phyloP scores from a whole-genome alignment of 2,797 vertebrate species.

The Phataginus tetradactyla region DNA sequence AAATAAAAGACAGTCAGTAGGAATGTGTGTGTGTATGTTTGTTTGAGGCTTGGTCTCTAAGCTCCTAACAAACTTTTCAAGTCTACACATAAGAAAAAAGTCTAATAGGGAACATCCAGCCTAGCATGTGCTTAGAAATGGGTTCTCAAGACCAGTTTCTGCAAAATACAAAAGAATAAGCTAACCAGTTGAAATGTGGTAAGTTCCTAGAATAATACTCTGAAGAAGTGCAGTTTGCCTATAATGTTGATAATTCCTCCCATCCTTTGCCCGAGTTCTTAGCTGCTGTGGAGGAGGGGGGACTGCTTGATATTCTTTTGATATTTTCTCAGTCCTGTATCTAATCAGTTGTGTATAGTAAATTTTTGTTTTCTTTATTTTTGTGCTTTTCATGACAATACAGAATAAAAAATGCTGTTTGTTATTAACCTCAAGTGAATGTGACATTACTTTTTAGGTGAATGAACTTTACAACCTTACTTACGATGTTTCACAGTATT shows the following conservation, averaged over 20 bases:
- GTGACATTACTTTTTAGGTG: not conserved
- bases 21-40: not conserved
- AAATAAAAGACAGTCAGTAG: not conserved
- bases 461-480: not conserved
- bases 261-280: not conserved
- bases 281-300: not conserved
- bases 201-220: not conserved
- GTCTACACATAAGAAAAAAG: not conserved
- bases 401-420: not conserved
- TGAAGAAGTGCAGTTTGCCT: not conserved
- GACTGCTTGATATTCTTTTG: no score
- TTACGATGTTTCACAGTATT: not conserved
- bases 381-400: not conserved
- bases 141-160: not conserved
- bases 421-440: not conserved
- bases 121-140: not conserved
- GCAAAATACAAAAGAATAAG: not conserved
- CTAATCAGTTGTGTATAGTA: not conserved
- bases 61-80: not conserved
- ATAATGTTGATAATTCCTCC: not conserved
- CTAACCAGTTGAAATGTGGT: not conserved
- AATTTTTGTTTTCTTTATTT: not conserved
- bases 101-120: not conserved
- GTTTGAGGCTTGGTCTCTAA: not conserved
- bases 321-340: not conserved